Conservation (phyloP, 2,113 vertebrate species). For the Chauna torquata region DNA sequence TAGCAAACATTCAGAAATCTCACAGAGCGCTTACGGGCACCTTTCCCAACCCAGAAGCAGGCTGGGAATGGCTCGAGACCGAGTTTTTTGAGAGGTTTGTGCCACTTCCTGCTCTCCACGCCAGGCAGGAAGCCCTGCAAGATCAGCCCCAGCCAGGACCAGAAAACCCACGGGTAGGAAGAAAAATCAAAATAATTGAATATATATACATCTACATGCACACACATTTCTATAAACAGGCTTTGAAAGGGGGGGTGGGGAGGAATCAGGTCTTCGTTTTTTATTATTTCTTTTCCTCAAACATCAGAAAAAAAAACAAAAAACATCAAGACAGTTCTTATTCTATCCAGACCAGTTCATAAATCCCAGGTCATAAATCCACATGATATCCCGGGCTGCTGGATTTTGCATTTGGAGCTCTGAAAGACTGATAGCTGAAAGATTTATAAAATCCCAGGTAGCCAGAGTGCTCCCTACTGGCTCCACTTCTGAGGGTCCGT, state of each 20-base stretch:
- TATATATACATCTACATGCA: neutral
- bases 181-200: neutral
- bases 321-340: constrained; percentile 41
- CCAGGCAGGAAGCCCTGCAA: neutral
- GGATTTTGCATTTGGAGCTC: constrained; percentile 72
- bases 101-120: neutral
- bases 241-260: neutral
- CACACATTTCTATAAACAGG: neutral
- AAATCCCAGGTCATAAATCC: constrained; percentile 69
- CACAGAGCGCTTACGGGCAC: neutral
- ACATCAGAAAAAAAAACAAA: neutral
- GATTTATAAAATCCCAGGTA: constrained; percentile 68
- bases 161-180: neutral
- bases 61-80: neutral
- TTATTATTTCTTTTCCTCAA: constrained; percentile 15
- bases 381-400: constrained; percentile 55
- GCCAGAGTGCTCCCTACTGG: constrained; percentile 12
- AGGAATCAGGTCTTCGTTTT: neutral
- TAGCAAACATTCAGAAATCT: neutral
- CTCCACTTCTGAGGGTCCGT: constrained; percentile 17
- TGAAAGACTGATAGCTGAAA: constrained; percentile 62
- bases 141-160: neutral
- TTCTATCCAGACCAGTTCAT: constrained; percentile 69
- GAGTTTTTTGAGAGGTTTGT: neutral
- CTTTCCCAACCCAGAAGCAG: neutral